Evolutionary conservation across 2,797 vertebrate genomes (phyloP), one percentile per base, ranked within the genome.

Genomic region (Potorous gilbertii): DNA sequence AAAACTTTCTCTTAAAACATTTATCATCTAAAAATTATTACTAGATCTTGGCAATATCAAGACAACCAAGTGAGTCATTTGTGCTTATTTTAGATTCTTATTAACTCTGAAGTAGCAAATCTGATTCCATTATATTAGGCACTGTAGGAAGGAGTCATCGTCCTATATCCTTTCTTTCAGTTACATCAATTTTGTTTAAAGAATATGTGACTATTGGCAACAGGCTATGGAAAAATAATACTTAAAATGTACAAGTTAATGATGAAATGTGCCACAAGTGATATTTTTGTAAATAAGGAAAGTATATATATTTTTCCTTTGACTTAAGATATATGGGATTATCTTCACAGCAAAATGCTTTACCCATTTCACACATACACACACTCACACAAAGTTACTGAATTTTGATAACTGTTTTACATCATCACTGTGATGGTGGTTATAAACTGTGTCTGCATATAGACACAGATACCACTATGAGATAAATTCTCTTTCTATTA

Each of bases 61-160:
- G 54, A 13, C 10, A 40, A 54, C n/a, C 93, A 91, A n/a, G 0
- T 57, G 74, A 95, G 54, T 92, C 56, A 59, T 59, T 96, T 91
- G 66, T 87, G 94, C 87, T 92, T 66, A 94, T 92, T 96, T 95
- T 91, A 95, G 90, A 92, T 54, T 46, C 91, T 92, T 28, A 40
- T 40, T 92, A 55, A 54, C 74, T 87, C 81, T 62, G 54, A 94
- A 66, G 66, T 50, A 90, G 3, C 74, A 55, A 90, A 91, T 24
- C 28, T 18, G 62, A 93, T 95, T 74, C 21, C 50, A n/a, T 94
- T 96, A 94, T 56, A 55, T 96, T 95, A 95, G 97, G 95, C 54
- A 50, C 56, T 34, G 94, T 56, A 93, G 8, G 56, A 91, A 93
- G 92, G 66, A 91, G 5, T 55, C 91, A 81, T 92, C 55, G 4